These are phyloP conservation scores for Ariopsis seemanni DNA, from an alignment of 2,113 vertebrate genomes.

Conservation along the genomic window DNA sequence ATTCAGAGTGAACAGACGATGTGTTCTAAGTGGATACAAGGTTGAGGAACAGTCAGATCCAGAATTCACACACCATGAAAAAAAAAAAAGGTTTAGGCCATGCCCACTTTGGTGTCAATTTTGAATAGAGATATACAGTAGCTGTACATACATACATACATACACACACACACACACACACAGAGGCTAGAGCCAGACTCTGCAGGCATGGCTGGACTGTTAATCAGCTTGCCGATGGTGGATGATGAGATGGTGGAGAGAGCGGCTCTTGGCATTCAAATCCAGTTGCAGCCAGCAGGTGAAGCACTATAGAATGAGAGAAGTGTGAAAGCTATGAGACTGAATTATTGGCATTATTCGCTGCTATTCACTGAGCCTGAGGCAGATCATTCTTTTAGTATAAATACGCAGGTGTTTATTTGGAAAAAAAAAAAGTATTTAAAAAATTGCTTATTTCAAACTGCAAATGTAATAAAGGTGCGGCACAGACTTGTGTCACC, in stretches of 20 bases:
- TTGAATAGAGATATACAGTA: background rate
- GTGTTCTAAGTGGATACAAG: background rate
- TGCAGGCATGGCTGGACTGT: background rate
- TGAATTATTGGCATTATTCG: no score
- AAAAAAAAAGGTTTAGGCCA: background rate
- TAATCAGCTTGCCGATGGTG: constrained; percentile 6
- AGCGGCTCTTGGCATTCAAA: background rate
- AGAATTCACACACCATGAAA: background rate
- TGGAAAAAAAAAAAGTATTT: no score
- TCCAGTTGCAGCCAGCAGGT: background rate
- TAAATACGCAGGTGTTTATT: no score
- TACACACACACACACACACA: background rate
- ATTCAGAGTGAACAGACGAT: constrained; percentile 8
- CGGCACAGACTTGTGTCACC: no score
- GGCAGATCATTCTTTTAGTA: no score
- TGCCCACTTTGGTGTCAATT: background rate
- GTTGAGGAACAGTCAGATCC: background rate
- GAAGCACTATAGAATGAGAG: background rate
- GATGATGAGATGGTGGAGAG: background rate
- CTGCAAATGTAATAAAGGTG: no score
- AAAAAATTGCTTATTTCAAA: no score
- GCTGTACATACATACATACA: no score
- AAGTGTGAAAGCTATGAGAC: background rate
- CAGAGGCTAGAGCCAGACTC: background rate
- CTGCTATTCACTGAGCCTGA: no score